Conservation (phyloP, 2,888 invertebrate species). For the Cenopis cana region DNA sequence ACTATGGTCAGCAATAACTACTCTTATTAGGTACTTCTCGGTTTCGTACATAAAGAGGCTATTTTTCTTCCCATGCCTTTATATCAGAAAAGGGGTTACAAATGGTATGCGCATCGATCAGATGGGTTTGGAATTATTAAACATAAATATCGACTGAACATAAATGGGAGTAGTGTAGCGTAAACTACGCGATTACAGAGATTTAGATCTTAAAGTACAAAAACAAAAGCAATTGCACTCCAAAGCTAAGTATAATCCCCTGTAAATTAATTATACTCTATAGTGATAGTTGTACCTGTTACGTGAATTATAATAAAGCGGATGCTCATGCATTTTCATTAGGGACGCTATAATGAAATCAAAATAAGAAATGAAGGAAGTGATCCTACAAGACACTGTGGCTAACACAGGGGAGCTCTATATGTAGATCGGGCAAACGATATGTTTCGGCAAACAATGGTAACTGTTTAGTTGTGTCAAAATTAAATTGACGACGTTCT, state of each 20-base stretch:
- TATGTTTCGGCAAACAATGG: slow-evolving; percentile 50
- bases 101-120: not conserved
- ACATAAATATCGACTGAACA: slow-evolving; percentile 6
- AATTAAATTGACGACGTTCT: slow-evolving; percentile 58
- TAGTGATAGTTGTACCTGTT: slow-evolving; percentile 23
- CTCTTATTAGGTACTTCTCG: not conserved
- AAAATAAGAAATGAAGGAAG: slow-evolving; percentile 36
- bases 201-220: not conserved
- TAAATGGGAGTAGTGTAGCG: not conserved
- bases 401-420: slow-evolving; percentile 24
- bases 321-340: slow-evolving; percentile 63
- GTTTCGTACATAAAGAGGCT: not conserved
- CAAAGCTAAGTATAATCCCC: slow-evolving; percentile 21
- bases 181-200: not conserved
- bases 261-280: slow-evolving; percentile 31
- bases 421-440: slow-evolving; percentile 55
- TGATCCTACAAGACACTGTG: slow-evolving; percentile 3
- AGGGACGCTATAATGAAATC: slow-evolving; percentile 55
- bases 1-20: not conserved
- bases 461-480: slow-evolving; percentile 50
- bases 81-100: not conserved
- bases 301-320: slow-evolving; percentile 44
- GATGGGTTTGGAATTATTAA: slow-evolving; percentile 2
- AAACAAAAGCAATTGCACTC: slow-evolving; percentile 14
- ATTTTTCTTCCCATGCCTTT: not conserved